Conservation (phyloP, 2,113 vertebrate species). For the Numenius arquata region DNA sequence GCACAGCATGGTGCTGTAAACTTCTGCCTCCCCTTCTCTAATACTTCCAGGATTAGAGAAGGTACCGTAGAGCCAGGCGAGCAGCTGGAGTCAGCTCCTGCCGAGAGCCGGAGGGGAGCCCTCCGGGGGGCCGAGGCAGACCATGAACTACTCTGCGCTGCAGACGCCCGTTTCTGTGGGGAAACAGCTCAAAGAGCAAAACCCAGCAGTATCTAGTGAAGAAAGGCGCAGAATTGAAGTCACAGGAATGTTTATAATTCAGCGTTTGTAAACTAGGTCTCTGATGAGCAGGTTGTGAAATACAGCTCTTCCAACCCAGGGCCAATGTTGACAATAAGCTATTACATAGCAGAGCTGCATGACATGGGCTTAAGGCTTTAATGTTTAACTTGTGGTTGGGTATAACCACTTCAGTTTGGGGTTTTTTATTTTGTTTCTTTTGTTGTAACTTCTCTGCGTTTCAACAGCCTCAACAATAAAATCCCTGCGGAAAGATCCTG, state of each 20-base stretch:
- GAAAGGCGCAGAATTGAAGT: background rate
- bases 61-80: background rate
- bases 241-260: background rate
- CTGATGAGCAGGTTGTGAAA: background rate
- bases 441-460: background rate
- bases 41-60: background rate
- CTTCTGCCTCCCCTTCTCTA: background rate
- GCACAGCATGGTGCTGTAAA: background rate
- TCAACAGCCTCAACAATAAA: background rate
- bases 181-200: background rate
- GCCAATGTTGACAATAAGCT: background rate
- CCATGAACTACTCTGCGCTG: background rate
- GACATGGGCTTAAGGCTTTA: background rate
- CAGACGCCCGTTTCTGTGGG: background rate
- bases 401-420: background rate
- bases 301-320: background rate
- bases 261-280: background rate
- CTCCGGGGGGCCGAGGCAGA: background rate
- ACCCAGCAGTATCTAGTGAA: background rate
- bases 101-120: background rate
- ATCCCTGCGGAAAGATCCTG: background rate
- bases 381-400: background rate
- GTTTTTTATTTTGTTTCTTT: background rate
- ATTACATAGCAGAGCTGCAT: background rate
- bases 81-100: background rate